Evolutionary conservation across 1,140 invertebrate genomes (phyloP), one percentile per base, ranked within the genome.

Genomic region (Polypedilum pembai): DNA sequence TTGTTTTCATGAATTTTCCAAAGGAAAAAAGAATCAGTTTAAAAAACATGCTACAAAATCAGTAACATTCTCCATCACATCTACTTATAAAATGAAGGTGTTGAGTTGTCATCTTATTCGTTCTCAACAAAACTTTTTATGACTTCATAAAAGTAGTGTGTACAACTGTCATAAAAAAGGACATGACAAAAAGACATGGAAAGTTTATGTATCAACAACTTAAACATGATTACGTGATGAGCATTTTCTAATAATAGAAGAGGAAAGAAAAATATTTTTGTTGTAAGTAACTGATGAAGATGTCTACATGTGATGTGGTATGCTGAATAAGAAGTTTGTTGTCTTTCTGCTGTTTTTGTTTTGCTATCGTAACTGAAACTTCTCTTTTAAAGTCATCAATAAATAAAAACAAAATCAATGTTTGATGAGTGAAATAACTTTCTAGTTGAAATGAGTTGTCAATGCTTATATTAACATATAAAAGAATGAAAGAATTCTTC

Each of bases 271-370:
- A 56, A 56, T 56, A 56, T 56, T 56, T 56, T 56, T n/a, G 15
- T 56, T 56, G 45, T 15, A 56, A 56, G 45, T 56, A n/a, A 56
- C 45, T 56, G 45, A 56, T 56, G 45, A 56, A 56, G 45, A 56
- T 12, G 45, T 56, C 45, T 56, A 12, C 15, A 15, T 56, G 12
- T 56, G 12, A 15, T n/a, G 15, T 56, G 45, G 15, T 56, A 15
- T n/a, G n/a, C 10, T 56, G 45, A 56, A 56, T 69, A 20, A n/a
- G 17, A 69, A 69, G 20, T 69, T 69, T 69, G 65, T 69, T 69
- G 65, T 69, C 20, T 69, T 69, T 69, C 20, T 69, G 15, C 15
- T 69, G 17, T 69, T 69, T 69, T 18, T 69, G 65, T 69, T 69
- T 69, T 69, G 15, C 18, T 69, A 69, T 69, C 18, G 65, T 18